Percentiles rank a stretch among this genome's conserved stretches.
These are phyloP conservation scores for Scaptomyza reducta DNA, from an alignment of 2,888 invertebrate genomes.

Conservation along the genomic window DNA sequence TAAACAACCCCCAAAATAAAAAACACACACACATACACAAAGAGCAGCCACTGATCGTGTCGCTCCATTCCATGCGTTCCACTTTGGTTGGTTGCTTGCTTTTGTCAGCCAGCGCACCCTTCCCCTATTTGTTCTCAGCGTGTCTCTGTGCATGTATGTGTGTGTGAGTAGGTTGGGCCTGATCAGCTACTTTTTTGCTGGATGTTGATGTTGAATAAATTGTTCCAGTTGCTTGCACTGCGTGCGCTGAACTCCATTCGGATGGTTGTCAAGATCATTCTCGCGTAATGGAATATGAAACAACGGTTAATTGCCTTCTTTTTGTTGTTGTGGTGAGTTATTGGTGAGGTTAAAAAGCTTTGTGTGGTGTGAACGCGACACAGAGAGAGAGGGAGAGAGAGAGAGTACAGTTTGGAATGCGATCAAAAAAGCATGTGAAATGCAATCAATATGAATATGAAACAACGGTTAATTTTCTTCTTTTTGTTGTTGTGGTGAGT, in stretches of 20 bases:
- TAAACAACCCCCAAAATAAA: constrained; percentile 62
- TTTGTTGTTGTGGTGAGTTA: background rate
- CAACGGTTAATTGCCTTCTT: background rate
- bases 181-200: constrained; percentile 17
- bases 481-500: background rate
- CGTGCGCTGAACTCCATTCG: constrained; percentile 1
- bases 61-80: constrained; percentile 7
- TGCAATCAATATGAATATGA: background rate
- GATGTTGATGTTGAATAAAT: background rate
- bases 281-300: background rate
- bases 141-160: background rate
- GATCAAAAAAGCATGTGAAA: too few species aligned
- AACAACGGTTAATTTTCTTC: constrained; percentile 1
- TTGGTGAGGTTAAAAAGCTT: background rate
- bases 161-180: constrained; percentile 30
- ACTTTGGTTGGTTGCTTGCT: constrained; percentile 35
- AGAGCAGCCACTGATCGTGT: constrained; percentile 38
- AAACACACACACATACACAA: too few species aligned
- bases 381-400: background rate
- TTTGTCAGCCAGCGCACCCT: constrained; percentile 27
- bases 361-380: background rate
- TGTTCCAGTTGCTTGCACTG: constrained; percentile 39
- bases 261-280: constrained; percentile 5
- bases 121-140: constrained; percentile 20
- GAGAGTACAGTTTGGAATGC: background rate